Evolutionary conservation across 2,797 vertebrate species (phyloP).

Genomic region (Simalia tracyae): DNA sequence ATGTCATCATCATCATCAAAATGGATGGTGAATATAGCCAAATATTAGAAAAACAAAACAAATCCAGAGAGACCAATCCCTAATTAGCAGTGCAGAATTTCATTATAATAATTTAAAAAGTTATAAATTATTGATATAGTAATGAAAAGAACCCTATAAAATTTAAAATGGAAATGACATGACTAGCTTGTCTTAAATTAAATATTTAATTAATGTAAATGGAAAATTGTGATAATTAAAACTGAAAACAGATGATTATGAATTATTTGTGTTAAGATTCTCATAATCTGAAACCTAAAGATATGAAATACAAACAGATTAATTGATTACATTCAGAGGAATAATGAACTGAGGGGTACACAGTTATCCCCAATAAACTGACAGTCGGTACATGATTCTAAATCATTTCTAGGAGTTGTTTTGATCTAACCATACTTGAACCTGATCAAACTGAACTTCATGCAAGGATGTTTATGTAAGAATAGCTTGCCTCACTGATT

Average conservation of each 20-base stretch:
- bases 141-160: slow-evolving; percentile 38
- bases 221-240: slow-evolving; percentile 27
- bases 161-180: slow-evolving; percentile 51
- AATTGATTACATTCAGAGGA: slow-evolving; percentile 8
- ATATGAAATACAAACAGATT: slow-evolving; percentile 27
- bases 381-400: background rate
- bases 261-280: slow-evolving; percentile 32
- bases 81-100: slow-evolving; percentile 60
- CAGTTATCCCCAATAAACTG: background rate
- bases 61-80: slow-evolving; percentile 55
- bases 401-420: background rate
- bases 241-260: background rate
- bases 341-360: background rate
- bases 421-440: background rate
- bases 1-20: background rate
- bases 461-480: background rate
- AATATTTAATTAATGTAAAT: slow-evolving; percentile 38
- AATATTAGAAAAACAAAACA: slow-evolving; percentile 43
- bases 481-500: background rate
- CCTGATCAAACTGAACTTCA: background rate
- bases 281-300: slow-evolving; percentile 27
- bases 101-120: slow-evolving; percentile 51
- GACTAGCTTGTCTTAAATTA: slow-evolving; percentile 17
- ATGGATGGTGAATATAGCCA: slow-evolving; percentile 51
- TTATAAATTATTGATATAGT: slow-evolving; percentile 40